phyloP scores from a whole-genome alignment of 2,888 invertebrate genomes.

The Drosophila limbata region DNA sequence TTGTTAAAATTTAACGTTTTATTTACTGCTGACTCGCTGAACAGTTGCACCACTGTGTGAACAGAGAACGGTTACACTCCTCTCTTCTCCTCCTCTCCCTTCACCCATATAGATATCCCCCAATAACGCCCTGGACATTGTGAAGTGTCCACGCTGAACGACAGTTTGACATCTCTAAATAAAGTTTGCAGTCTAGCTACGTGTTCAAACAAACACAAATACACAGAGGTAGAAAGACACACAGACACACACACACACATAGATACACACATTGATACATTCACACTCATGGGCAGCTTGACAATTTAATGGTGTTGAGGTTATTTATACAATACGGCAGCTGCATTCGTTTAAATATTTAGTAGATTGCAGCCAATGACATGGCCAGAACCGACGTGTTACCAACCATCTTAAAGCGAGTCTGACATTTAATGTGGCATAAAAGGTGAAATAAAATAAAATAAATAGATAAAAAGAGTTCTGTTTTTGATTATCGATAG shows the following conservation, averaged over 20 bases:
- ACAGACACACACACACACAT: conserved; percentile 20
- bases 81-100: background rate
- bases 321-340: conserved; percentile 74
- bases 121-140: conserved; percentile 35
- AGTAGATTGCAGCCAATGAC: conserved; percentile 54
- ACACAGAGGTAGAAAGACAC: conserved; percentile 32
- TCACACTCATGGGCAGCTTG: conserved; percentile 29
- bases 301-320: conserved; percentile 79
- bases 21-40: conserved; percentile 69
- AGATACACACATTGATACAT: conserved; percentile 17
- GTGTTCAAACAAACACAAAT: conserved; percentile 42
- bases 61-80: conserved; percentile 2
- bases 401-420: conserved; percentile 33
- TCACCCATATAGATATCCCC: too few species aligned
- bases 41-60: conserved; percentile 11
- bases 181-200: conserved; percentile 74
- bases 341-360: conserved; percentile 68
- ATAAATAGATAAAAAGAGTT: too few species aligned
- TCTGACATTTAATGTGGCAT: conserved; percentile 8
- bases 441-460: too few species aligned
- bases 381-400: conserved; percentile 29
- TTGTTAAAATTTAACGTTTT: conserved; percentile 80
- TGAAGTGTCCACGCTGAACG: conserved; percentile 62
- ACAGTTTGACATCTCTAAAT: conserved; percentile 79
- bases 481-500: too few species aligned